Conservation (phyloP, 2,888 invertebrate species). For the Drosophila silvestris region DNA sequence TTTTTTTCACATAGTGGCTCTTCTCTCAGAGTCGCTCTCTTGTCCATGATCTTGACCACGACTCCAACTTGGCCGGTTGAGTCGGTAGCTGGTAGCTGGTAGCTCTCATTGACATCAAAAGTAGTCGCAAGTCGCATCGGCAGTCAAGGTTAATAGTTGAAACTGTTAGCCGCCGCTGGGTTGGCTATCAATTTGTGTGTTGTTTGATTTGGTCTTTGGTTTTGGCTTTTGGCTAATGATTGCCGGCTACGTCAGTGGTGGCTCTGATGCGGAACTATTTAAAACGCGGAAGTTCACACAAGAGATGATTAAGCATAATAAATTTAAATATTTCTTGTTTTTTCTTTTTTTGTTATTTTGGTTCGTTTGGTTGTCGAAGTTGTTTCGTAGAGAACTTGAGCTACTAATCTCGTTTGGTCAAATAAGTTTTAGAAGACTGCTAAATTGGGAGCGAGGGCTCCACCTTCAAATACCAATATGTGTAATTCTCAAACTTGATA, state of each 20-base stretch:
- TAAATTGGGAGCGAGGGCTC: slow-evolving; percentile 26
- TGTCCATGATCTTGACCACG: slow-evolving; percentile 77
- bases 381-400: slow-evolving; percentile 58
- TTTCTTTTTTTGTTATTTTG: slow-evolving; percentile 41
- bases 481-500: background rate
- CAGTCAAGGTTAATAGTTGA: slow-evolving; percentile 78
- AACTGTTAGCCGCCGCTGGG: slow-evolving; percentile 60
- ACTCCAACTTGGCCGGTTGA: slow-evolving; percentile 9
- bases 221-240: slow-evolving; percentile 32
- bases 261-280: slow-evolving; percentile 67
- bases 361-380: background rate
- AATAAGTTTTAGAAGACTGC: slow-evolving; percentile 35
- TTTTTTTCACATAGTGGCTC: slow-evolving; percentile 8
- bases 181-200: background rate
- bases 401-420: slow-evolving; percentile 67
- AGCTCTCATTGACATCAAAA: slow-evolving; percentile 76
- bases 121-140: slow-evolving; percentile 28
- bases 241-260: slow-evolving; percentile 63
- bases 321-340: slow-evolving; percentile 28
- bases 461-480: background rate
- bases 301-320: slow-evolving; percentile 55
- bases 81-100: slow-evolving; percentile 1
- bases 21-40: slow-evolving; percentile 21
- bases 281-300: slow-evolving; percentile 64
- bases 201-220: slow-evolving; percentile 8